Evolutionary conservation across 2,797 vertebrate species (phyloP), one percentile per base, ranked within the genome.

Genomic region (Psittacula echo): DNA sequence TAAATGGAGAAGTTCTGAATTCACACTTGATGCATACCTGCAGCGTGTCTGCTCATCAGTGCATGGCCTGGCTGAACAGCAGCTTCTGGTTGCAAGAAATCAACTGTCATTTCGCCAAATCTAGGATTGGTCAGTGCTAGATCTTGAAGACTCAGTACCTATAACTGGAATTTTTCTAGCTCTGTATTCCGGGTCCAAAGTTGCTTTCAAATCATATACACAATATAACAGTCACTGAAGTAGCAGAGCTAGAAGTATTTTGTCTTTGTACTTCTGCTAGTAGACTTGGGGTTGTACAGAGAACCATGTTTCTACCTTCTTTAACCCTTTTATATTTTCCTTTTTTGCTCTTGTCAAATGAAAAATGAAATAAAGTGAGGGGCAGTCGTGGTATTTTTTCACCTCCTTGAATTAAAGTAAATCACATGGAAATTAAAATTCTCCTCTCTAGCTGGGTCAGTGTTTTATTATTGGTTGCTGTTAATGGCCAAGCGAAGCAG

Each of bases 361-460:
- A 18, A 24, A 75, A 83, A 66, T 20, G 13, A 81, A 39, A 44
- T 18, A 30, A 41, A 66, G 3, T 4, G 56, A 74, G 67, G 8
- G 14, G 13, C 2, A 51, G 4, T 71, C 27, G 14, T 58, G 5
- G 0, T 0, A 45, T 37, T 27, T 72, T 65, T 10, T 9, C 15
- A 6, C 4, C 19, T 34, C 5, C 16, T 71, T 79, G 24, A 90
- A 62, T 81, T 76, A 17, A 47, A 64, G 30, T 56, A 37, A 87
- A 53, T 64, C 0, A 0, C 75, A 42, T 48, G 22, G 16, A 89
- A 87, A 85, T 71, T 27, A 42, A 70, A 41, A 2, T 83, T 80
- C 79, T 17, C 18, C 79, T 17, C 18, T 89, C 79, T 44, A 73
- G 18, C 7, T 79, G 14, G 11, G 23, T 45, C 47, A 65, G 5